phyloP scores from a whole-genome alignment of 2,888 invertebrate genomes.

The Panopea generosa region DNA sequence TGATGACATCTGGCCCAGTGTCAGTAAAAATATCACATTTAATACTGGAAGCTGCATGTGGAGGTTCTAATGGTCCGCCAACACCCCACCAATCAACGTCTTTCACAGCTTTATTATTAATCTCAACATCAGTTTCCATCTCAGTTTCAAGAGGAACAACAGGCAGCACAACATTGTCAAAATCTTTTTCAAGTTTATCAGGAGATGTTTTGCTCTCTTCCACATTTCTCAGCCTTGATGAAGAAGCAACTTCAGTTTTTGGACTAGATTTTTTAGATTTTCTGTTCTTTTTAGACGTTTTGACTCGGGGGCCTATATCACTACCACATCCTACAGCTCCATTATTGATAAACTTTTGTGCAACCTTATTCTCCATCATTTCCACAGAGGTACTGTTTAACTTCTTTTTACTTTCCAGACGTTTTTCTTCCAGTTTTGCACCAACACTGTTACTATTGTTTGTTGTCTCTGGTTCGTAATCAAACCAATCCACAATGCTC shows the following conservation, averaged over 20 bases:
- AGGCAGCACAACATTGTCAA: not conserved
- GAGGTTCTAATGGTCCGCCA: not conserved
- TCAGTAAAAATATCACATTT: slow-evolving; percentile 33
- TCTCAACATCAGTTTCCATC: not conserved
- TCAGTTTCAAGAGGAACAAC: not conserved
- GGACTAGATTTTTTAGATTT: slow-evolving; percentile 34
- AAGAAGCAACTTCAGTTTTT: not conserved
- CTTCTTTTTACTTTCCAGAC: slow-evolving; percentile 21
- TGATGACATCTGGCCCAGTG: slow-evolving; percentile 54
- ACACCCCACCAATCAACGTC: slow-evolving; percentile 43
- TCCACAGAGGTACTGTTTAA: slow-evolving; percentile 5
- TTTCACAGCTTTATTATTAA: slow-evolving; percentile 3
- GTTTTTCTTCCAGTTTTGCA: slow-evolving; percentile 24
- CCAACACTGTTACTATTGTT: not conserved
- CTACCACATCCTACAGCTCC: not conserved
- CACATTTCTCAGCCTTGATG: not conserved
- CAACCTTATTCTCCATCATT: too few relatives aligned
- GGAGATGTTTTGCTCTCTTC: not conserved
- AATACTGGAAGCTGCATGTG: not conserved
- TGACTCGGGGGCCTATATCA: not conserved
- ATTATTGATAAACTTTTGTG: not conserved
- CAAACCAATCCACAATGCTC: slow-evolving; percentile 64
- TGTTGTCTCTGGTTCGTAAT: slow-evolving; percentile 47
- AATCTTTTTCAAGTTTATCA: not conserved
- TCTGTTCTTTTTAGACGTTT: slow-evolving; percentile 11